phyloP scores from a whole-genome alignment of 92 coral and sea anemone genomes.

The Parazoanthus darwini region DNA sequence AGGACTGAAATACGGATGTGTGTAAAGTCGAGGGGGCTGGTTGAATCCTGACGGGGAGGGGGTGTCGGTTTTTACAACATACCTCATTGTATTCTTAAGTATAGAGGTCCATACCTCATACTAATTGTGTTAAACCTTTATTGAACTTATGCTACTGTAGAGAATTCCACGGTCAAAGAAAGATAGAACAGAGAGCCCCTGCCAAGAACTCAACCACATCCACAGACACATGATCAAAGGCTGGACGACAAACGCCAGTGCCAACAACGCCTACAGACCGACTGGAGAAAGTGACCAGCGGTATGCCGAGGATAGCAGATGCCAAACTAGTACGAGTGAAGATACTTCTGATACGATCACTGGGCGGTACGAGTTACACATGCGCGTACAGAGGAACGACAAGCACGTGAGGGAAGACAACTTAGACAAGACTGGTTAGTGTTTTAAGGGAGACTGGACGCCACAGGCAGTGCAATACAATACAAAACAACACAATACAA shows the following conservation, averaged over 20 bases:
- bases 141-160: conserved; percentile 41
- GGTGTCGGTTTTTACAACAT: too few relatives aligned
- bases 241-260: conserved; percentile 88
- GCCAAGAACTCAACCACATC: conserved; percentile 76
- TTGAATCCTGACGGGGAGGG: too few relatives aligned
- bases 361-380: conserved; percentile 43
- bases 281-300: conserved; percentile 26
- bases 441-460: not conserved
- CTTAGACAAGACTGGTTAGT: not conserved
- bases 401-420: not conserved
- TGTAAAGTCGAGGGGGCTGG: too few relatives aligned
- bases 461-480: too few relatives aligned
- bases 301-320: conserved; percentile 7
- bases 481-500: too few relatives aligned
- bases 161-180: conserved; percentile 83
- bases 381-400: not conserved
- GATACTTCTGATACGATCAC: conserved; percentile 32
- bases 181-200: conserved; percentile 52
- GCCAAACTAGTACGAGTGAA: conserved; percentile 15
- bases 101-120: not conserved
- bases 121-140: not conserved
- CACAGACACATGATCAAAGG: conserved; percentile 96
- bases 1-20: too few relatives aligned
- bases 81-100: too few relatives aligned
- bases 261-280: conserved; percentile 73